Conservation (phyloP, 37 sponge, comb jelly and placozoan genomes). For the Dysidea cf. avara region DNA sequence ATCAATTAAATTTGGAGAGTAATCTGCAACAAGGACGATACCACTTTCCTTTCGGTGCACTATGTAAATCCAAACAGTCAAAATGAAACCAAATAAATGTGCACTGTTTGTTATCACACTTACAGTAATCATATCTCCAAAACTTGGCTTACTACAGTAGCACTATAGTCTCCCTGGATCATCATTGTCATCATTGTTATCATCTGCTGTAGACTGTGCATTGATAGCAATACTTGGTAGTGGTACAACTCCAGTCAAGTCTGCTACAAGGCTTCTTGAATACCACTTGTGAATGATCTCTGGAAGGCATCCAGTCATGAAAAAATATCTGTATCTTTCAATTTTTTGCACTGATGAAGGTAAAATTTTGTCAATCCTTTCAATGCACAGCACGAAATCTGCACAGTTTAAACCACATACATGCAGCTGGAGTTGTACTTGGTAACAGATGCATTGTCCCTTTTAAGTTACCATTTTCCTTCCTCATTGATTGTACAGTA, state of each 20-base stretch:
- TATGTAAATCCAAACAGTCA: slow-evolving; percentile 16
- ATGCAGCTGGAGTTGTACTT: background rate
- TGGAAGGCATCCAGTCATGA: background rate
- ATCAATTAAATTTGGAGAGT: background rate
- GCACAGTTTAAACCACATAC: background rate
- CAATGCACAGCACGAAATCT: background rate
- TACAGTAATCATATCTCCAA: slow-evolving; percentile 22
- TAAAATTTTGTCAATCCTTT: background rate
- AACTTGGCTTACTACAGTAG: slow-evolving; percentile 27
- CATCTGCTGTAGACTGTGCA: background rate
- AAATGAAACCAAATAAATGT: slow-evolving; percentile 22
- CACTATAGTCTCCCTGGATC: slow-evolving; percentile 15
- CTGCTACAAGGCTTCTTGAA: slow-evolving; percentile 7
- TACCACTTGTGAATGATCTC: slow-evolving; percentile 5
- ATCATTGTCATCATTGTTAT: too few relatives aligned
- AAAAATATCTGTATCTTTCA: background rate
- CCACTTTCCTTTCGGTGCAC: slow-evolving; percentile 26
- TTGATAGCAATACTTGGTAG: background rate
- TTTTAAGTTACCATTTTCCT: background rate
- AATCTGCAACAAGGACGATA: slow-evolving; percentile 20
- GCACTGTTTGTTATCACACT: slow-evolving; percentile 23
- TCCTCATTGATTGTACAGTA: background rate
- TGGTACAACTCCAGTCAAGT: slow-evolving; percentile 6
- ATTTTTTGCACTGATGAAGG: background rate
- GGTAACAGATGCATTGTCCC: background rate